These are phyloP conservation scores for Piprites chloris DNA, from an alignment of 2,113 vertebrate species.

Conservation along the genomic window DNA sequence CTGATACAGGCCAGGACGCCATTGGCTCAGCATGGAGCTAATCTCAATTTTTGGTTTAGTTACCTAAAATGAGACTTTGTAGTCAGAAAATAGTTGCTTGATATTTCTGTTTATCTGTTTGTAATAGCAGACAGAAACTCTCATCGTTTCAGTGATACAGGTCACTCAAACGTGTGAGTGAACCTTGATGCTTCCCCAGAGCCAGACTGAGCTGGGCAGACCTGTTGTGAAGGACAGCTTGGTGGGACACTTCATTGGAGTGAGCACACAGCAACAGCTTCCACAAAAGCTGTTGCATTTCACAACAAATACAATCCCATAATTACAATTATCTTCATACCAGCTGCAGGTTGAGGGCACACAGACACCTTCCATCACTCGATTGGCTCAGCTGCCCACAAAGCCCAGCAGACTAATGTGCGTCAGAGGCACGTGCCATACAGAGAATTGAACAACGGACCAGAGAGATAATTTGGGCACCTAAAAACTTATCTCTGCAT, in stretches of 20 bases:
- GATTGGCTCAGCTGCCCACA: not conserved
- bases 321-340: not conserved
- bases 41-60: not conserved
- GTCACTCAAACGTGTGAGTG: not conserved
- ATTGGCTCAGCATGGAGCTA: not conserved
- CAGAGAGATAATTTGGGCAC: not conserved
- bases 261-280: not conserved
- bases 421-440: not conserved
- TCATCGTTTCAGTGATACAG: not conserved
- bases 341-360: not conserved
- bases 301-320: not conserved
- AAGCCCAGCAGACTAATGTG: fast-evolving
- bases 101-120: not conserved
- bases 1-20: no score
- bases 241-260: not conserved
- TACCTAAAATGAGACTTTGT: not conserved
- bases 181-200: not conserved
- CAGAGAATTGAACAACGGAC: not conserved
- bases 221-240: not conserved
- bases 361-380: not conserved
- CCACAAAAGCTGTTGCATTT: not conserved
- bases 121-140: not conserved
- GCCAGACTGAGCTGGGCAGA: not conserved
- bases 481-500: not conserved
- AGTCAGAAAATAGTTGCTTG: not conserved